phyloP scores from a whole-genome alignment of 2,888 invertebrate genomes.

The Acholoe squamosa region DNA sequence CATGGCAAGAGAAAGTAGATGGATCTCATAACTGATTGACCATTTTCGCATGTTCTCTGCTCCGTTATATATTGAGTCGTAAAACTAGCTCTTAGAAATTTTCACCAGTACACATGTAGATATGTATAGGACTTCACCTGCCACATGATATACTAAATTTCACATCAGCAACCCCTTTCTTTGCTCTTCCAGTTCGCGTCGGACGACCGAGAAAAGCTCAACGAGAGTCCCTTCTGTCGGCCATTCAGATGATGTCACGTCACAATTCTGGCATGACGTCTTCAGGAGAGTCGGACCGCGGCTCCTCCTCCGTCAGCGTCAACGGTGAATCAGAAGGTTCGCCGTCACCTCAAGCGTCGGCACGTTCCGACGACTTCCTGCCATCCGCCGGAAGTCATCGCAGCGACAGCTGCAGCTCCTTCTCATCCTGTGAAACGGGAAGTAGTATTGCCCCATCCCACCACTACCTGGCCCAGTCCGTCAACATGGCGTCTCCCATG shows the following conservation, averaged over 20 bases:
- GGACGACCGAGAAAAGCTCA: constrained; percentile 30
- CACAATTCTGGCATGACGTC: not conserved
- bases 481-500: not conserved
- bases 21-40: too few species aligned
- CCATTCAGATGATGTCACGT: constrained; percentile 6
- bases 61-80: too few species aligned
- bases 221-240: constrained; percentile 15
- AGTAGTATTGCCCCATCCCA: not conserved
- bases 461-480: not conserved
- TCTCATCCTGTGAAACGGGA: not conserved
- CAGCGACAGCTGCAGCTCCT: constrained; percentile 14
- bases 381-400: not conserved
- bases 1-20: too few species aligned
- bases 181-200: constrained; percentile 7
- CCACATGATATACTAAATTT: too few species aligned
- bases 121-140: too few species aligned
- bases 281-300: constrained; percentile 10
- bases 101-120: too few species aligned
- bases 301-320: not conserved
- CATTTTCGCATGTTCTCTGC: too few species aligned
- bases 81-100: too few species aligned
- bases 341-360: not conserved
- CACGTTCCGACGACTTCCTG: not conserved
- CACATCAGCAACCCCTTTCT: not conserved
- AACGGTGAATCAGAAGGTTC: not conserved